Conservation (phyloP, 2,797 vertebrate species). For the Pangasius larnaudii region DNA sequence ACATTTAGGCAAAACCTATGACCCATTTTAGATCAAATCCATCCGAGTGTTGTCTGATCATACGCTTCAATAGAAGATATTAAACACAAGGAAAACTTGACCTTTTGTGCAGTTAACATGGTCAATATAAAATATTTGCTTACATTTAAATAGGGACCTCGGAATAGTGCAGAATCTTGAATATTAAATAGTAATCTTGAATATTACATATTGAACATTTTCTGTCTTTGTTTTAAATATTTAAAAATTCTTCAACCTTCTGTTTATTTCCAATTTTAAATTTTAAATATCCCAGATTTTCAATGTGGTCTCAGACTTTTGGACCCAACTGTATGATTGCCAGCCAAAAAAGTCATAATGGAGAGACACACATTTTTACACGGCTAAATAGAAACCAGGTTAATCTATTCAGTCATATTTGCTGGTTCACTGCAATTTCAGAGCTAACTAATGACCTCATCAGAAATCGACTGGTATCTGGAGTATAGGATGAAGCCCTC, state of each 20-base stretch:
- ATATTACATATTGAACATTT: not conserved
- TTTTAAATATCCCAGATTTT: not conserved
- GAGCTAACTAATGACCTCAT: not conserved
- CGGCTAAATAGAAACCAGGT: slow-evolving; percentile 20
- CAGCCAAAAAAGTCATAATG: slow-evolving; percentile 17
- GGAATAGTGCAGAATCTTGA: not conserved
- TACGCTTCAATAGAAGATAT: not conserved
- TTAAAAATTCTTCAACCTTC: not conserved
- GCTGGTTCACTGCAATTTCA: not conserved
- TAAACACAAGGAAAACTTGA: not conserved
- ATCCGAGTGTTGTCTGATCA: not conserved
- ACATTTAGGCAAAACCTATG: not conserved
- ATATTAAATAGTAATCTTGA: not conserved
- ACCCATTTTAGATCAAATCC: not conserved
- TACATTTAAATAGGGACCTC: not conserved
- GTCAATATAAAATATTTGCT: not conserved
- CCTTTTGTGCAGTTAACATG: not conserved
- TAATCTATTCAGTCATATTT: slow-evolving; percentile 19
- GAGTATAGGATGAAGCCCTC: slow-evolving; percentile 21
- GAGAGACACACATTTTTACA: slow-evolving; percentile 35
- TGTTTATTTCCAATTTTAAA: not conserved
- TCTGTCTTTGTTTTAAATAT: not conserved
- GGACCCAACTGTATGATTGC: slow-evolving; percentile 6
- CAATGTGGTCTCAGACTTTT: not conserved
- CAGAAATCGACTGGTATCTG: slow-evolving; percentile 21